phyloP scores from a whole-genome alignment of 64 coral and sea anemone genomes.

The Montipora sp. region DNA sequence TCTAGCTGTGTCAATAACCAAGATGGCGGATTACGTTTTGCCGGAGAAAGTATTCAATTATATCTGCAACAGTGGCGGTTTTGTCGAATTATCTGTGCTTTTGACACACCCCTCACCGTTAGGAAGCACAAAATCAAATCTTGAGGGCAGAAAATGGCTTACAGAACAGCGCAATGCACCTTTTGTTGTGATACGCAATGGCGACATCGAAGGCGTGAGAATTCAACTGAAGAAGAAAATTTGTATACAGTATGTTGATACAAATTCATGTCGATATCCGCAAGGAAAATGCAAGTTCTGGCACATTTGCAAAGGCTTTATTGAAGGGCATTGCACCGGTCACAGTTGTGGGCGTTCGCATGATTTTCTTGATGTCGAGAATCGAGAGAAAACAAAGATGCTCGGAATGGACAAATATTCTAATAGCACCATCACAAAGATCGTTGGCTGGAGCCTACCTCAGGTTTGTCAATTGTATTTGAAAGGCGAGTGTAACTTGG shows the following conservation, averaged over 20 bases:
- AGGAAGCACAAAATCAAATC: not conserved
- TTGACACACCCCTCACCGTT: slow-evolving; percentile 46
- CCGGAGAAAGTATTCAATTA: slow-evolving; percentile 53
- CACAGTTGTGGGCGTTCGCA: slow-evolving; percentile 38
- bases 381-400: slow-evolving; percentile 26
- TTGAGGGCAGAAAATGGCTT: not conserved
- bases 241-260: slow-evolving; percentile 22
- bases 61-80: slow-evolving; percentile 53
- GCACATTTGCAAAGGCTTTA: slow-evolving; percentile 61
- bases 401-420: not conserved
- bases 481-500: slow-evolving; percentile 1
- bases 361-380: slow-evolving; percentile 44
- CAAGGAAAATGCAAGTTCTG: slow-evolving; percentile 16
- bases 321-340: slow-evolving; percentile 27
- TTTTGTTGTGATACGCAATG: slow-evolving; percentile 1
- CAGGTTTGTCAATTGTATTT: slow-evolving; percentile 60
- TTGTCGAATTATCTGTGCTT: slow-evolving; percentile 33
- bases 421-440: not conserved
- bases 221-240: slow-evolving; percentile 31
- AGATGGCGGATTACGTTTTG: slow-evolving; percentile 38
- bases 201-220: slow-evolving; percentile 19
- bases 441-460: slow-evolving; percentile 48
- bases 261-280: slow-evolving; percentile 1
- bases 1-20: not conserved
- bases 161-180: not conserved